phyloP scores from a whole-genome alignment of 2,888 invertebrate genomes.

The Brachyptera putata region DNA sequence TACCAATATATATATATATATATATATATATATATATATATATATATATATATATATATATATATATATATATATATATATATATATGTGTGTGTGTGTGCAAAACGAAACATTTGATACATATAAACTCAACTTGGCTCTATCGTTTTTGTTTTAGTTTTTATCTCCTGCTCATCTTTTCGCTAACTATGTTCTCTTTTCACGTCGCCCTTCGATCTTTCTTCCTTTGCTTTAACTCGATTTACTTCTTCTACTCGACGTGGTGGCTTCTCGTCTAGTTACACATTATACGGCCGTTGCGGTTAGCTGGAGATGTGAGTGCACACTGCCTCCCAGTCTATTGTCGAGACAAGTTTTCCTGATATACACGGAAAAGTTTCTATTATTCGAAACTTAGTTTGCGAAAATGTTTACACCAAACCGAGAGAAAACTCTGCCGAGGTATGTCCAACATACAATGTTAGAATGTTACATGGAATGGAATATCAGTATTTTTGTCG shows the following conservation, averaged over 20 bases:
- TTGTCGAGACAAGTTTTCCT: background rate
- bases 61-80: too few species aligned
- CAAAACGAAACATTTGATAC: too few species aligned
- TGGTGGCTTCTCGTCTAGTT: background rate
- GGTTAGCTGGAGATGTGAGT: conserved; percentile 6
- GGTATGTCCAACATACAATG: too few species aligned
- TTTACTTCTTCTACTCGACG: background rate
- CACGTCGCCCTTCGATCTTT: background rate
- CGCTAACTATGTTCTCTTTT: background rate
- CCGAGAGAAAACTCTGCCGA: too few species aligned
- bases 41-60: background rate
- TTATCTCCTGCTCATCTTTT: background rate
- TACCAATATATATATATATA: too few species aligned
- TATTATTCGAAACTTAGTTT: too few species aligned
- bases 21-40: background rate
- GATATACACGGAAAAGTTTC: too few species aligned
- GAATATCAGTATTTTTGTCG: too few species aligned
- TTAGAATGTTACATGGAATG: too few species aligned
- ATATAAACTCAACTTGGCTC: too few species aligned
- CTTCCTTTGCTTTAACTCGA: background rate
- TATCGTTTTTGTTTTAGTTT: conserved; percentile 1
- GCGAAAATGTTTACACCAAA: background rate
- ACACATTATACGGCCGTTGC: background rate
- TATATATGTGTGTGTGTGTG: too few species aligned
- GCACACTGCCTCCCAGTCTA: background rate